Base-by-base conservation (phyloP, 53 echinoderm and acorn worm genomes). In the Patiria pectinifera region DNA sequence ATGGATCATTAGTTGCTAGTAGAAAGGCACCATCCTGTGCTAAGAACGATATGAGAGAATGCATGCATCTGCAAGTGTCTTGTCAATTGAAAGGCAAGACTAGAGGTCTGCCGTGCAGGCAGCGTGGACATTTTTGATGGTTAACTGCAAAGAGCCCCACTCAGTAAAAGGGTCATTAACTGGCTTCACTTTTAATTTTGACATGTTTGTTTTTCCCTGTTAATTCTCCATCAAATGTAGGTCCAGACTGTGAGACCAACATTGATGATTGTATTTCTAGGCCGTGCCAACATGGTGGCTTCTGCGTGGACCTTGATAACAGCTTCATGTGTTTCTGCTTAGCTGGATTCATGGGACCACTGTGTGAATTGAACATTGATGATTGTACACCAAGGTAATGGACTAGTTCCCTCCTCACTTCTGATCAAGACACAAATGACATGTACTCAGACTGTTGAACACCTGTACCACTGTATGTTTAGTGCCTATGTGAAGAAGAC, bases 231-330 rank as follows among this genome's bases (percentile, higher is more conserved):
- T 66, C 66, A 23, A 13, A 69, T 69, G 16, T 48, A 87, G 88
- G 88, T 78, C 88, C 2, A 6, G 60, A 88, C 60, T 88, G 88
- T 59, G 88, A 78, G 77, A 88, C 45, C 25, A 88, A 88, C 60
- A 78, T 88, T 44, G 45, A 88, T 21, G 88, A 92, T 19, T 94
- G 94, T 59, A 69, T 11, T 23, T 78, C 94, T 24, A 87, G 47
- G 14, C 94, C 94, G 0, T 94, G 94, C 47, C 82, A 83, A 76
- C 83, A 94, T 75, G 87, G 94, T 2, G 91, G 82, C 7, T 86
- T 80, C 62, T 92, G 94, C 15, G 15, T 61, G 12, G 92, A 85
- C 24, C 78, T 59, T 24, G 92, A 92, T 22, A 63, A 83, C 63
- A 61, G 70, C 4, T 87, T 69, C 80, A 70, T 70, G 63, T 94